Evolutionary conservation across 2,113 vertebrate genomes (phyloP), one percentile per base, ranked within the genome.

Genomic region (Pseudopipra pipra): DNA sequence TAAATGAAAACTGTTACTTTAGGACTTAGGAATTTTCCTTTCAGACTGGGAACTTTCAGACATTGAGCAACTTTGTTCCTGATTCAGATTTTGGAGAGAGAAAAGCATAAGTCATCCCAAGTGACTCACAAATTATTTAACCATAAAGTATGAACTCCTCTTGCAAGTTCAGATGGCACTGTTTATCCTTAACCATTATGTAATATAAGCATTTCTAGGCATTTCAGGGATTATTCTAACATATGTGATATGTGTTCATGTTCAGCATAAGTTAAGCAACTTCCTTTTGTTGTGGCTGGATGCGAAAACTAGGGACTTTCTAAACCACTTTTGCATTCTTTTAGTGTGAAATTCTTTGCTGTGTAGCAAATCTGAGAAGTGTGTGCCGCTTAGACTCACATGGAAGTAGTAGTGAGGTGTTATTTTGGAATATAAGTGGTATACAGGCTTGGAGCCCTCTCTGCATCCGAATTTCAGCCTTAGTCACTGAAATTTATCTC

Each of bases 1-100:
- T 76, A 89, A 83, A 73, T 58, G 31, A 90, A 44, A 73, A 58
- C 39, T 65, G 41, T 95, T 92, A 66, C 82, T 93, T 92, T 76
- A 93, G 62, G 49, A 47, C 13, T 56, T 65, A 41, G 46, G 78
- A 87, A 76, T 91, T 95, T 91, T 93, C 56, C 41, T 85, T 94
- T 90, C 41, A 37, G 58, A 62, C 41, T 12, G 41, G 43, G 78
- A 59, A 56, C 31, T 85, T 94, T 59, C 20, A 82, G 70, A 61
- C 59, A 28, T 31, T 85, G 75, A 70, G 85, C 62, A 87, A 54
- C 31, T 82, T 70, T 87, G n/a, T 51, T 89, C 41, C 66, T 25
- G 49, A 78, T 79, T 76, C 58, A 33, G 30, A 67, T 85, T 85
- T 70, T 1, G 0, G 66, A 74, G 61, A 81, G 44, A 87, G 22